A percentile compares a stretch with the other conserved stretches of the same genome.
Conservation (phyloP, 2,888 invertebrate genomes). For the Seira musarum region DNA sequence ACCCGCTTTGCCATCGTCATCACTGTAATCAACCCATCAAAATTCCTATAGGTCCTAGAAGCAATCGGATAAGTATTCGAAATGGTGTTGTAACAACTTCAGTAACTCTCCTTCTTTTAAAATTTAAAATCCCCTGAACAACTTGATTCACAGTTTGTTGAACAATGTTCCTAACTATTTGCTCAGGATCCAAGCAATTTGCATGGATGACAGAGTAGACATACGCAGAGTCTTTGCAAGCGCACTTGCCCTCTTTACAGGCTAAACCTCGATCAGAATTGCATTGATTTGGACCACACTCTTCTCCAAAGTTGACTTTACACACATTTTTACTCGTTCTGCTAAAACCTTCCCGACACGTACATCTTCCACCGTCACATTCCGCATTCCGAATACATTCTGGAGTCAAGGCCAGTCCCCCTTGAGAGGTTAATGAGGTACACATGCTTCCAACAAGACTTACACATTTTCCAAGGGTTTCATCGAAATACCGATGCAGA, state of each 20-base stretch:
- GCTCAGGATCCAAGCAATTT: slow-evolving; percentile 54
- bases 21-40: too few relatives aligned
- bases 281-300: slow-evolving; percentile 48
- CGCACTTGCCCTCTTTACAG: slow-evolving; percentile 54
- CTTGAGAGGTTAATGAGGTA: too few relatives aligned
- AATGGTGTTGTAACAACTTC: slow-evolving; percentile 10
- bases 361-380: slow-evolving; percentile 47
- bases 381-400: slow-evolving; percentile 49
- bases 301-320: slow-evolving; percentile 31
- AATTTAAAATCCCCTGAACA: slow-evolving; percentile 28
- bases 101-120: slow-evolving; percentile 26
- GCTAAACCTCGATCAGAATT: slow-evolving; percentile 55
- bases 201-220: slow-evolving; percentile 43
- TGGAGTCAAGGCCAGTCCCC: slow-evolving; percentile 8
- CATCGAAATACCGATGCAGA: slow-evolving; percentile 46
- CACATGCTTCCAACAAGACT: slow-evolving; percentile 44
- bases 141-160: slow-evolving; percentile 7
- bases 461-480: slow-evolving; percentile 46
- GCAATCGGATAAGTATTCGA: slow-evolving; percentile 16
- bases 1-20: too few relatives aligned
- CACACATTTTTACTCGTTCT: slow-evolving; percentile 37
- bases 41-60: slow-evolving; percentile 18
- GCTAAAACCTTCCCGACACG: slow-evolving; percentile 48
- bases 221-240: slow-evolving; percentile 52
- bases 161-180: slow-evolving; percentile 35